Percentiles rank a stretch among this genome's conserved stretches.
Evolutionary conservation across 2,797 vertebrate genomes (phyloP).

Genomic region (Australoheros facetus): DNA sequence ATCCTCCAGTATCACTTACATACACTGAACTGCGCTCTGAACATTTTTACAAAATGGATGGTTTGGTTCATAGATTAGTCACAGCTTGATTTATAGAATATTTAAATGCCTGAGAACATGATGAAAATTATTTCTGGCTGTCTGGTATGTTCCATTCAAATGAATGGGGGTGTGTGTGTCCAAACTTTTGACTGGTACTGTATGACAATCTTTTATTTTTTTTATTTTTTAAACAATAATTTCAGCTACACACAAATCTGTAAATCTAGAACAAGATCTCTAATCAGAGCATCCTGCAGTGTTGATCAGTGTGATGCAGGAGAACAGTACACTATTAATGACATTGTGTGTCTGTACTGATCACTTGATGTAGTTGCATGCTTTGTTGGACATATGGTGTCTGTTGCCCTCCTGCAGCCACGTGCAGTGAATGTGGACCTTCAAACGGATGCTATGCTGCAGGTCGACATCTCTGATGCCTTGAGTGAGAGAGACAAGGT

Average conservation of each 20-base stretch:
- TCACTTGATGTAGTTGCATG: not conserved
- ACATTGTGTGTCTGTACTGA: not conserved
- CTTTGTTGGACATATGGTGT: conserved; percentile 19
- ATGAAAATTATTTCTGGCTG: not conserved
- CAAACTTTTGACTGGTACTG: no score
- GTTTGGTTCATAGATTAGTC: not conserved
- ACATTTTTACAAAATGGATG: not conserved
- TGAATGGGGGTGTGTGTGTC: no score
- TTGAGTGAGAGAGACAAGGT: conserved; percentile 98
- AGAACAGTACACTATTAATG: not conserved
- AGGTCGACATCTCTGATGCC: conserved; percentile 98
- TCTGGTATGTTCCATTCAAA: no score
- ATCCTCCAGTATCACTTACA: not conserved
- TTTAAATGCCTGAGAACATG: not conserved
- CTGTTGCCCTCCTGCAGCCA: conserved; percentile 79
- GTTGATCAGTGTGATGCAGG: not conserved
- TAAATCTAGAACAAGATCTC: not conserved
- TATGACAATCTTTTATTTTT: no score
- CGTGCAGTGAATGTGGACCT: conserved; percentile 96
- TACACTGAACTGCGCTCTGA: not conserved
- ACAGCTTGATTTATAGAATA: not conserved
- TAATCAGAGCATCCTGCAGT: not conserved
- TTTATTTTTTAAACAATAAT: no score
- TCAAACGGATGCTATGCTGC: conserved; percentile 94
- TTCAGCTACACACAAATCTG: not conserved